A percentile compares a stretch with the other conserved stretches of the same genome.
phyloP scores from a whole-genome alignment of 2,113 vertebrate genomes.

The Oreochromis tanganicae region DNA sequence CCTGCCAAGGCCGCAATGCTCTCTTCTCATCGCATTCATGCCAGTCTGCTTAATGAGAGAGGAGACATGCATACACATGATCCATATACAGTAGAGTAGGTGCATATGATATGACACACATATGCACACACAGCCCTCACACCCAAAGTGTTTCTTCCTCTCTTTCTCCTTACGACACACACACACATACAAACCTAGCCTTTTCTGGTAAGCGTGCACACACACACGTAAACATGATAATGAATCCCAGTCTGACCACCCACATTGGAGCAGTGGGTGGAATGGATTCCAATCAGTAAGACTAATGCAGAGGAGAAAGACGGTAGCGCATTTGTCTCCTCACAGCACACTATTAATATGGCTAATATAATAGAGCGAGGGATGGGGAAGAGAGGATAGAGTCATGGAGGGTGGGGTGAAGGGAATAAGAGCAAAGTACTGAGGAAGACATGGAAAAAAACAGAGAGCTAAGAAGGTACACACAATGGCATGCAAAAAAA shows the following conservation, averaged over 20 bases:
- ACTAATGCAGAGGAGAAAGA: conserved; percentile 37
- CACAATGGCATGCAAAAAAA: background rate
- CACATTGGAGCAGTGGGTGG: conserved; percentile 51
- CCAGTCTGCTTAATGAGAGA: conserved; percentile 51
- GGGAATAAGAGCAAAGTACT: background rate
- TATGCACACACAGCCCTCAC: background rate
- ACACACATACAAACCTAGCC: background rate
- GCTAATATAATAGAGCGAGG: background rate
- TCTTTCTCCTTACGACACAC: background rate
- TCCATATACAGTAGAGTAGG: conserved; percentile 11
- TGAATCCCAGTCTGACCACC: conserved; percentile 45
- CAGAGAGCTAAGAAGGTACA: background rate
- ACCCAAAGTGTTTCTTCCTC: conserved; percentile 9
- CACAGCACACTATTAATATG: conserved; percentile 33
- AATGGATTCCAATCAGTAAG: conserved; percentile 48
- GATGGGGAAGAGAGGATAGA: background rate
- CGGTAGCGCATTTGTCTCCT: conserved; percentile 18
- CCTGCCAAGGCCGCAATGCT: conserved; percentile 19
- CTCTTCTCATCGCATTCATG: conserved; percentile 23
- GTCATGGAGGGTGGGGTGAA: background rate
- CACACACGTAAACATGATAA: background rate
- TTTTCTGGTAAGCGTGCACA: background rate
- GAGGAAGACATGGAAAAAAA: background rate
- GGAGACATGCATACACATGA: conserved; percentile 26
- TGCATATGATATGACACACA: conserved; percentile 16